Evolutionary conservation across 2,888 invertebrate species (phyloP).

Genomic region (Stramonita haemastoma): DNA sequence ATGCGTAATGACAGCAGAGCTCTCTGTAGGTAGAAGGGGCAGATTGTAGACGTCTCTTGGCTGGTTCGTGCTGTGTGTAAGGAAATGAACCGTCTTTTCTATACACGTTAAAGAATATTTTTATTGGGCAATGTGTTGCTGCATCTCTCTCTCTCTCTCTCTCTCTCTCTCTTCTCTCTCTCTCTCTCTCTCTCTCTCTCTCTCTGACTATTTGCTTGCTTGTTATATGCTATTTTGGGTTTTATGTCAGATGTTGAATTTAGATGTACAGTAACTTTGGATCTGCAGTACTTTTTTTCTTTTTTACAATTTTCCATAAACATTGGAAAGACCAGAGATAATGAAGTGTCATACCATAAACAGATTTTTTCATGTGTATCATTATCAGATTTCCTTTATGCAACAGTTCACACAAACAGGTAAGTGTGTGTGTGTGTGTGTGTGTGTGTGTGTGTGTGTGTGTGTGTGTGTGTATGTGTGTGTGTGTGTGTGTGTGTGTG

Average conservation of each 20-base stretch:
- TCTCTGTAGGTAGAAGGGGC: not conserved
- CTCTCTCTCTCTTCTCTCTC: not conserved
- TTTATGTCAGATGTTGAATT: not conserved
- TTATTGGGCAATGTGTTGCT: not conserved
- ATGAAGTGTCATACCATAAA: too few species aligned
- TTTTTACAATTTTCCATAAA: too few species aligned
- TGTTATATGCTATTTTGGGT: not conserved
- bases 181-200: not conserved
- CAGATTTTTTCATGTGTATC: too few species aligned
- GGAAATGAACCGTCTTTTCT: not conserved
- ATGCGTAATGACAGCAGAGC: not conserved
- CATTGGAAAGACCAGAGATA: too few species aligned
- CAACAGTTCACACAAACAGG: too few species aligned
- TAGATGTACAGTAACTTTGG: too few species aligned
- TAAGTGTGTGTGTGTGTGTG: too few species aligned
- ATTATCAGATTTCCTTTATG: too few species aligned
- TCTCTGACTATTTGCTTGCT: not conserved
- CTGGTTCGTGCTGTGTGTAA: not conserved
- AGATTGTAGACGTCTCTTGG: not conserved
- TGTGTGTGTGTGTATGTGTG: too few species aligned
- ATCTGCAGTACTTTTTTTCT: too few species aligned
- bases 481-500: too few species aligned
- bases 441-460: too few species aligned
- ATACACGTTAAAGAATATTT: not conserved
- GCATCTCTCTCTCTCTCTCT: slow-evolving; percentile 9